Base-by-base conservation (phyloP, 2,113 vertebrate species). In the Amblyornis subalaris region DNA sequence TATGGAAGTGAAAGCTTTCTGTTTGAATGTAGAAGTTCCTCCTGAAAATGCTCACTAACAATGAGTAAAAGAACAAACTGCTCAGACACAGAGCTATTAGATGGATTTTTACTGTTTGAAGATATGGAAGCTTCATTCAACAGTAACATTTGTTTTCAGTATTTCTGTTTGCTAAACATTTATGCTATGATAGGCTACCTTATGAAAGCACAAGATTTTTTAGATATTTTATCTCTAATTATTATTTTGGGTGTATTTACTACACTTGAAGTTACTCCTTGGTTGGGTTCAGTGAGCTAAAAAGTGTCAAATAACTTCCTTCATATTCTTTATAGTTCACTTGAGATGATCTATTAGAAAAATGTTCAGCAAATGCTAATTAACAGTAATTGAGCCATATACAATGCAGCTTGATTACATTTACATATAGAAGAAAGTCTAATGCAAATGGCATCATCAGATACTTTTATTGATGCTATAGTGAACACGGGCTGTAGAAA, bases 371-470 rank as follows among this genome's bases (percentile, higher is more conserved):
- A 83, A 78, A 26, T 1, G 14, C 21, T 94, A 90, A 95, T 97
- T 96, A 96, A 87, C 50, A 95, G 62, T 86, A 88, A 86, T 89
- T 70, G 50, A 91, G 64, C 47, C 16, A 36, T 96, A 91, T 95
- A 93, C 95, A 96, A 95, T 94, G 78, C 77, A 77, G 55, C 83
- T 86, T 95, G 95, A 96, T 96, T 96, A 51, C 90, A 95, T 94
- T 94, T 86, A 90, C 85, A 93, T 90, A 84, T 40, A 92, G 95
- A 92, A 88, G 81, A 73, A 82, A 82, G 28, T 74, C 38, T 88
- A 81, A 89, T 92, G 86, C 42, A 93, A 94, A 92, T 90, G 36
- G 24, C 24, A 92, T 95, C 23, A 83, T 83, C 72, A 84, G 51
- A 84, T 90, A 86, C 10, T 85, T 93, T 29, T 88, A 7, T 47